phyloP scores from a whole-genome alignment of 1,140 invertebrate genomes.

The Caenorhabditis tropicalis region DNA sequence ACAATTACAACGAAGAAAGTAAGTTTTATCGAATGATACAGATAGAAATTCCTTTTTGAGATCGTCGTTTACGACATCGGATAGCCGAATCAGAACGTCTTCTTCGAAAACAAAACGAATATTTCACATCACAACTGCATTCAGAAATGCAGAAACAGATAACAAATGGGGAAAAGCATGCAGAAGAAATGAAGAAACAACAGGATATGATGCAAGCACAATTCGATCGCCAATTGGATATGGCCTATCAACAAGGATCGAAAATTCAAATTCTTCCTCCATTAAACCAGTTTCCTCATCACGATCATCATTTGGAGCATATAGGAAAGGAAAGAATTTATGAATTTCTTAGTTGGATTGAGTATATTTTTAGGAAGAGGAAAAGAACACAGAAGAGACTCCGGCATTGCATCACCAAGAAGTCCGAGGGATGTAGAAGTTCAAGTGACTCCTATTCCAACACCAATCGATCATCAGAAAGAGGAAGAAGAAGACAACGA shows the following conservation, averaged over 20 bases:
- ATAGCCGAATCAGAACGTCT: neutral
- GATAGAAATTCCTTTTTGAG: neutral
- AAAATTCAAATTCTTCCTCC: slow-evolving; percentile 26
- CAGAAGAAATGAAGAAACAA: slow-evolving; percentile 25
- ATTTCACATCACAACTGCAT: slow-evolving; percentile 17
- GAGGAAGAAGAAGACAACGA: neutral
- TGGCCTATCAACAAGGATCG: slow-evolving; percentile 21
- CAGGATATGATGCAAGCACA: slow-evolving; percentile 22
- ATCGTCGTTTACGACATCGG: slow-evolving; percentile 21
- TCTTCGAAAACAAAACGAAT: slow-evolving; percentile 26
- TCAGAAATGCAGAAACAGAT: slow-evolving; percentile 24
- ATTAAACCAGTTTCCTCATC: neutral
- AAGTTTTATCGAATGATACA: neutral
- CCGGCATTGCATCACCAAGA: slow-evolving; percentile 29
- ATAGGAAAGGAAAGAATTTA: slow-evolving; percentile 5
- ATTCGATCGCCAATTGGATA: slow-evolving; percentile 26
- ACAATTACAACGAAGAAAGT: slow-evolving; percentile 31
- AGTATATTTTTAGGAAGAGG: neutral
- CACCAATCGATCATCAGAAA: neutral
- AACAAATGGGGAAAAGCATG: slow-evolving; percentile 1
- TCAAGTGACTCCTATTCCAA: slow-evolving; percentile 17
- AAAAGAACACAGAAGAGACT: neutral
- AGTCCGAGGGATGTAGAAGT: slow-evolving; percentile 6
- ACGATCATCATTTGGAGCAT: slow-evolving; percentile 7
- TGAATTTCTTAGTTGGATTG: neutral